Evolutionary conservation across 1,140 invertebrate species (phyloP), one percentile per base, ranked within the genome.

Genomic region (Neuroterus valhalla): DNA sequence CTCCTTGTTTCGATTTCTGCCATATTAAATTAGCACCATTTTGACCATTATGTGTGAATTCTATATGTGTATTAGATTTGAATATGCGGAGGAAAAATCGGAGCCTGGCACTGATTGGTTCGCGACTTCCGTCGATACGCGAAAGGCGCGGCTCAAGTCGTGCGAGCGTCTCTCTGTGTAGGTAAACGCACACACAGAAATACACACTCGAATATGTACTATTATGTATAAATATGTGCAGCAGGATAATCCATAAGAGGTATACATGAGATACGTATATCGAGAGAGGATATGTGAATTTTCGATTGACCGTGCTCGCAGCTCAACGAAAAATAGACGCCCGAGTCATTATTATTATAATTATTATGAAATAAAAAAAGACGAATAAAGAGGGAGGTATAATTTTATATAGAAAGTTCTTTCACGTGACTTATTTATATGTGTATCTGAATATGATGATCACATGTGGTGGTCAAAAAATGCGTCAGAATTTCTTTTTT

Each of bases 301-400:
- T 66, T 66, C 46, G 50, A 80, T 76, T 76, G 79, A 80, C 74
- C 78, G 77, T 80, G 79, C 74, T 78, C 78, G 70, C 72, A 62
- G 55, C 23, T 23, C 1, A 55, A 21, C 23, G 4, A 38, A 62
- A 38, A 62, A 62, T n/a, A 62, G 15, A 62, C 31, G 8, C 31
- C 31, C 31, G 31, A 38, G 31, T 38, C 3, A n/a, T 31, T 11
- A 14, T 17, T 21, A 3, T 11, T 11, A 17, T 52, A 21, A 14
- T 55, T 55, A 26, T 23, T 11, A 23, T 26, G 21, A 38, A 14
- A 62, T 23, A 17, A 15, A n/a, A 74, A 80, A 80, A 73, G 62
- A 72, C 71, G 55, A 75, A 73, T 62, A 71, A 66, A 71, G 71
- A 70, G 71, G 67, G 72, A 74, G 74, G 72, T 71, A 73, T 23